Evolutionary conservation across 2,888 invertebrate species (phyloP), one percentile per base, ranked within the genome.

Genomic region (Hermaeophaga mercurialis): DNA sequence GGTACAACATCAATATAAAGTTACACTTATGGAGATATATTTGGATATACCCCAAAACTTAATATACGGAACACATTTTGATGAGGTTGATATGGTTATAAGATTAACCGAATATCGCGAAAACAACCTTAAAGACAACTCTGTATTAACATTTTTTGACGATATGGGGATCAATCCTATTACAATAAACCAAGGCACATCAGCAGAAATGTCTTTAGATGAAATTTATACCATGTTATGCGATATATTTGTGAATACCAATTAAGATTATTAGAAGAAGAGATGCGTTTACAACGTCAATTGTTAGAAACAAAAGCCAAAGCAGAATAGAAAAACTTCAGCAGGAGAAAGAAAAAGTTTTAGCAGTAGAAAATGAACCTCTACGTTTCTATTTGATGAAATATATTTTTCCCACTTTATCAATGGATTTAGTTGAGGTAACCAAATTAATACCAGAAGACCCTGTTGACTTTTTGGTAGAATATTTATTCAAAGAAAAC

Each of bases 391-490:
- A 91, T 72, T 79, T 92, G 41, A 84, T 89, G 74, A 84, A 85
- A 65, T 85, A 88, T 73, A 86, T 92, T 44, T 88, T 92, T 75
- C 92, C 92, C 0, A 88, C 87, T 0, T 79, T 92, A 41, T 90
- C 88, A 0, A 84, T 85, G 58, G 91, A 87, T 0, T 79, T 92
- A 50, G 81, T 90, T 3, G 88, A 91, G 76, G 85, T 90, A 9
- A 87, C 88, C 8, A 85, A 85, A 70, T 70, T 86, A 5, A 83
- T 89, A 56, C 91, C 91, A 0, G 83, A 85, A 0, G 90, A 92
- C 76, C 89, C 91, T 1, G 81, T 91, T 28, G 90, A 91, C 73
- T 91, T 84, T 73, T 78, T 92, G 66, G 86, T 88, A 0, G 87
- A 88, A 75, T 85, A 83, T 72, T 73, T 88, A 46, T 88, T 88